A percentile compares a stretch with the other conserved stretches of the same genome.
phyloP scores from a whole-genome alignment of 2,113 vertebrate genomes.

The Paraplagusia blochii region DNA sequence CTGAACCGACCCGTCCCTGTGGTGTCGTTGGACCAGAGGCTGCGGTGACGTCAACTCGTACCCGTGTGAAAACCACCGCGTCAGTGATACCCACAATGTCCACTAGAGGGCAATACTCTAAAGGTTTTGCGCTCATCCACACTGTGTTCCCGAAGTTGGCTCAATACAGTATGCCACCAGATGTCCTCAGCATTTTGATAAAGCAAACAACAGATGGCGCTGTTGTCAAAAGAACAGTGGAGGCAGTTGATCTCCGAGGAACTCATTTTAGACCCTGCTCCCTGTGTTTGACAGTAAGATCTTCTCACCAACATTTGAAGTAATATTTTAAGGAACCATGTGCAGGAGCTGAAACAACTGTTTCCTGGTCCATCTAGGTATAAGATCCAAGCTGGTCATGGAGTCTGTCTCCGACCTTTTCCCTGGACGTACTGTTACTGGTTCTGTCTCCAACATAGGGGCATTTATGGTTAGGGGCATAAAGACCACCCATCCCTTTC shows the following conservation, averaged over 20 bases:
- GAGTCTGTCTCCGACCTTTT: constrained; percentile 35
- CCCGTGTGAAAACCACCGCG: not conserved
- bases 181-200: constrained; percentile 1
- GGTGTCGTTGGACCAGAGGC: too few species aligned
- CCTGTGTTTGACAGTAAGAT: not conserved
- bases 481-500: constrained; percentile 75
- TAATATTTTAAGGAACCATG: too few species aligned
- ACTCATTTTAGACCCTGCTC: constrained; percentile 4
- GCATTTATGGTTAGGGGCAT: constrained; percentile 83
- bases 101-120: constrained; percentile 49
- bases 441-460: constrained; percentile 75
- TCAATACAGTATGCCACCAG: fast-evolving
- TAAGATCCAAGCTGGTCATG: constrained; percentile 80
- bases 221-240: constrained; percentile 21
- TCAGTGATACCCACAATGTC: constrained; percentile 8
- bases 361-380: constrained; percentile 31
- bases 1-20: too few species aligned
- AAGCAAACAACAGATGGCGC: constrained; percentile 46
- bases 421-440: not conserved
- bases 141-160: too few species aligned
- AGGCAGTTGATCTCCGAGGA: not conserved
- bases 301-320: too few species aligned
- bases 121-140: not conserved
- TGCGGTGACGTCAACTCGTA: too few species aligned
- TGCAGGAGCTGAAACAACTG: too few species aligned